Evolutionary conservation across 35 echinoderm and acorn worm species (phyloP).

Genomic region (Strongylocentrotus purpuratus): DNA sequence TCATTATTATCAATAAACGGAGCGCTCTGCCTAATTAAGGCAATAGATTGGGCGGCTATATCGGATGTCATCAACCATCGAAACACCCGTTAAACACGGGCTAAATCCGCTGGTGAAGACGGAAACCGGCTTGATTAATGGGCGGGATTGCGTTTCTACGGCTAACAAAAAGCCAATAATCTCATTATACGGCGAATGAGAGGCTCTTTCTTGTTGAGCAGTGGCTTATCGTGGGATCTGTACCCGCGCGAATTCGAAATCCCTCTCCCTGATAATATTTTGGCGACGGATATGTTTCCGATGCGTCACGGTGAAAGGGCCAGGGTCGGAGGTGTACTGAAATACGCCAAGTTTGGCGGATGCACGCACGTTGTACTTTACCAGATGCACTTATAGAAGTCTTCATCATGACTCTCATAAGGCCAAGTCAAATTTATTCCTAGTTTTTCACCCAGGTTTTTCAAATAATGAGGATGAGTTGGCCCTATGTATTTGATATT

Average conservation of each 20-base stretch:
- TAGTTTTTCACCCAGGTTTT: too few relatives aligned
- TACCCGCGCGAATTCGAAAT: background rate
- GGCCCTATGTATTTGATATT: too few relatives aligned
- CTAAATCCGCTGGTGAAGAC: constrained; percentile 31
- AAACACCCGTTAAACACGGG: constrained; percentile 44
- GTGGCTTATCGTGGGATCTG: constrained; percentile 2
- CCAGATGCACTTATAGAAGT: background rate
- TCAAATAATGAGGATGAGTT: too few relatives aligned
- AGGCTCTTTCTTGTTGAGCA: constrained; percentile 1
- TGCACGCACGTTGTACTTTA: background rate
- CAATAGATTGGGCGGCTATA: constrained; percentile 43
- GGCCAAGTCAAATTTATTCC: too few relatives aligned
- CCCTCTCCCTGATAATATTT: constrained; percentile 18
- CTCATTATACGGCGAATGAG: constrained; percentile 44
- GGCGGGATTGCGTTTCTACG: constrained; percentile 52
- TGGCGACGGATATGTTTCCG: constrained; percentile 37
- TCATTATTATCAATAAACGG: constrained; percentile 49
- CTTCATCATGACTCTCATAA: too few relatives aligned
- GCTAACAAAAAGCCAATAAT: constrained; percentile 56
- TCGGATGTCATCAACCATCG: constrained; percentile 44
- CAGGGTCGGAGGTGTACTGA: background rate
- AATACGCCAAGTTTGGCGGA: background rate
- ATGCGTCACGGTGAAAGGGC: background rate
- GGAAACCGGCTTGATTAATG: constrained; percentile 53
- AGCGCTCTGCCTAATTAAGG: constrained; percentile 44